phyloP scores from a whole-genome alignment of 2,797 vertebrate genomes.

The Pseudochirops cupreus region DNA sequence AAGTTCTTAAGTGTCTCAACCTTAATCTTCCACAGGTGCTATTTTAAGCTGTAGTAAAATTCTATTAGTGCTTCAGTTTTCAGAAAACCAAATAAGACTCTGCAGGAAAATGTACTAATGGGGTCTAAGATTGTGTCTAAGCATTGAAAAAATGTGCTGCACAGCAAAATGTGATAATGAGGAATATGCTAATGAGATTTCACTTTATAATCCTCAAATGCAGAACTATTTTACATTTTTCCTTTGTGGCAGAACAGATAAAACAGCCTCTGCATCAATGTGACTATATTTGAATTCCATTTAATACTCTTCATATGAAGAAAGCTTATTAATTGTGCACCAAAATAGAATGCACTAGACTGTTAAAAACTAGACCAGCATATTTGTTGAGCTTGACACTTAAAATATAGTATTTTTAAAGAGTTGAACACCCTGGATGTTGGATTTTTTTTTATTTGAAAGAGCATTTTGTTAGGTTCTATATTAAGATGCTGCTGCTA shows the following conservation, averaged over 20 bases:
- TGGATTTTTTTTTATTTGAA: conserved; percentile 14
- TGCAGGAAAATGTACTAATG: conserved; percentile 33
- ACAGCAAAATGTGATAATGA: neutral
- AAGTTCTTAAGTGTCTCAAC: conserved; percentile 14
- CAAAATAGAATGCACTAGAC: neutral
- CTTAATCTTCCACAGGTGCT: conserved; percentile 47
- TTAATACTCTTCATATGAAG: neutral
- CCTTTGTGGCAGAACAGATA: neutral
- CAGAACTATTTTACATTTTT: conserved; percentile 40
- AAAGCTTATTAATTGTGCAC: conserved; percentile 8
- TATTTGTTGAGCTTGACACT: conserved; percentile 34
- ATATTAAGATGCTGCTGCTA: conserved; percentile 4
- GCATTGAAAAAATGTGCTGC: conserved; percentile 30
- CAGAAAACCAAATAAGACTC: conserved; percentile 29
- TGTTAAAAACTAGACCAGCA: neutral
- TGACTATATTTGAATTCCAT: conserved; percentile 49
- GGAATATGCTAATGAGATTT: neutral
- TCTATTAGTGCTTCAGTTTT: conserved; percentile 49
- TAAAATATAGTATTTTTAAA: conserved; percentile 30
- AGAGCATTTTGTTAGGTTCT: conserved; percentile 12
- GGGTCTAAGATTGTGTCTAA: conserved; percentile 34
- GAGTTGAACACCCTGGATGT: neutral
- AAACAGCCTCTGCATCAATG: neutral
- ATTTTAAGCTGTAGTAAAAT: conserved; percentile 54
- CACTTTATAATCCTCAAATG: neutral